Conservation (phyloP, 92 coral and sea anemone genomes). For the Umimayanthus chanpuru region DNA sequence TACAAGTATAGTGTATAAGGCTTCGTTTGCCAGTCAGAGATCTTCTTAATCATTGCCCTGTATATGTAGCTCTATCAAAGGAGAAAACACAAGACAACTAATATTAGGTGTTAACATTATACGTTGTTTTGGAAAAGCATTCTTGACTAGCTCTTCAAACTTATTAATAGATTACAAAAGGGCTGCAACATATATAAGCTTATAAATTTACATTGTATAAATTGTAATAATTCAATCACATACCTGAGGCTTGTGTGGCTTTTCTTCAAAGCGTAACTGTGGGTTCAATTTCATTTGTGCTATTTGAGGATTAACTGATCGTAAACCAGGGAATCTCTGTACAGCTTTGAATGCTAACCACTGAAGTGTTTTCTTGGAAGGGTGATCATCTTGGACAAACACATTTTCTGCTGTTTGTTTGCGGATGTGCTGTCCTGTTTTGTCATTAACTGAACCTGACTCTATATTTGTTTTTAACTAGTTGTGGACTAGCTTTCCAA, state of each 20-base stretch:
- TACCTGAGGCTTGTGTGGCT: slow-evolving; percentile 8
- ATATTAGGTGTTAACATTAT: too few species aligned
- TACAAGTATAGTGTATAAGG: too few species aligned
- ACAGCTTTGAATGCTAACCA: background rate
- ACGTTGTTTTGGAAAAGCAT: too few species aligned
- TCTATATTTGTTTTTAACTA: background rate
- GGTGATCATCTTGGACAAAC: background rate
- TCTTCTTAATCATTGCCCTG: too few species aligned
- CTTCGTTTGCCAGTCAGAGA: too few species aligned
- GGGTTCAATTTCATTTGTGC: slow-evolving; percentile 2
- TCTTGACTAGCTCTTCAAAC: too few species aligned
- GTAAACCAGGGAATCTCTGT: too few species aligned
- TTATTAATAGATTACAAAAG: too few species aligned
- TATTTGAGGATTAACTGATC: background rate
- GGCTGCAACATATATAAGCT: too few species aligned
- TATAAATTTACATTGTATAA: background rate
- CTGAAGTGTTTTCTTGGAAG: slow-evolving; percentile 1
- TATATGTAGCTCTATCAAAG: too few species aligned
- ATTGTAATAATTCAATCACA: background rate
- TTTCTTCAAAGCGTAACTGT: background rate
- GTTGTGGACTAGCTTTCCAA: background rate
- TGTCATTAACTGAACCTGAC: slow-evolving; percentile 5
- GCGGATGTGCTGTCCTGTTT: slow-evolving; percentile 9
- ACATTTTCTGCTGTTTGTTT: slow-evolving; percentile 1
- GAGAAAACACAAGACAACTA: too few species aligned